phyloP scores from a whole-genome alignment of 2,113 vertebrate genomes.

The Mobula hypostoma region DNA sequence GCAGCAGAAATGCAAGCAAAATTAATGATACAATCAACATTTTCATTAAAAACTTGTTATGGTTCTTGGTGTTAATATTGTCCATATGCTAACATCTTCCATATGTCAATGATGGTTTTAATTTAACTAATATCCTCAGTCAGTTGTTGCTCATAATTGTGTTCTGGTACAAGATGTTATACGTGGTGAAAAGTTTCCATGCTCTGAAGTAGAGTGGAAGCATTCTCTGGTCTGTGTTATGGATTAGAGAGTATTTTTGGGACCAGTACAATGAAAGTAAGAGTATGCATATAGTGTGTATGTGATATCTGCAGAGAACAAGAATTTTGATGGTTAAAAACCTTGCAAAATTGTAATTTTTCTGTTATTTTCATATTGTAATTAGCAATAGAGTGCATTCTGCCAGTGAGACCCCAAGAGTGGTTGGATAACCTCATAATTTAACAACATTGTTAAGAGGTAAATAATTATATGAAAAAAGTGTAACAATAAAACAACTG shows the following conservation, averaged over 20 bases:
- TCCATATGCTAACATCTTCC: conserved; percentile 32
- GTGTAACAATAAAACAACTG: not conserved
- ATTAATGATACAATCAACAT: conserved; percentile 2
- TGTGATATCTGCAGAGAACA: conserved; percentile 16
- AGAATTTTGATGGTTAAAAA: conserved; percentile 38
- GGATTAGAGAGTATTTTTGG: conserved; percentile 40
- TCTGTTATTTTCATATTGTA: conserved; percentile 37
- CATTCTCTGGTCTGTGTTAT: conserved; percentile 30
- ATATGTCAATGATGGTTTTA: conserved; percentile 15
- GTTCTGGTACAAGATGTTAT: conserved; percentile 32
- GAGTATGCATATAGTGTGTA: conserved; percentile 35
- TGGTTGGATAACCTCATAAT: conserved; percentile 28
- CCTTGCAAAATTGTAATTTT: conserved; percentile 43
- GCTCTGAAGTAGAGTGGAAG: conserved; percentile 37
- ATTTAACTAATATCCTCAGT: conserved; percentile 26
- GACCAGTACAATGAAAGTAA: conserved; percentile 36
- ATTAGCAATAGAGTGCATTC: conserved; percentile 38
- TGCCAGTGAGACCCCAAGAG: conserved; percentile 33
- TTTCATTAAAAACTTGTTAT: not conserved
- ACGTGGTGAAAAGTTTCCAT: conserved; percentile 35
- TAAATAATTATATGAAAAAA: conserved; percentile 41
- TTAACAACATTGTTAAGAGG: conserved; percentile 38
- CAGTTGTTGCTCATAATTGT: conserved; percentile 39
- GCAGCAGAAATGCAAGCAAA: not conserved
- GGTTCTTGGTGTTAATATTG: conserved; percentile 19